Conservation (phyloP, 2,113 vertebrate genomes). For the Dasyornis broadbenti region DNA sequence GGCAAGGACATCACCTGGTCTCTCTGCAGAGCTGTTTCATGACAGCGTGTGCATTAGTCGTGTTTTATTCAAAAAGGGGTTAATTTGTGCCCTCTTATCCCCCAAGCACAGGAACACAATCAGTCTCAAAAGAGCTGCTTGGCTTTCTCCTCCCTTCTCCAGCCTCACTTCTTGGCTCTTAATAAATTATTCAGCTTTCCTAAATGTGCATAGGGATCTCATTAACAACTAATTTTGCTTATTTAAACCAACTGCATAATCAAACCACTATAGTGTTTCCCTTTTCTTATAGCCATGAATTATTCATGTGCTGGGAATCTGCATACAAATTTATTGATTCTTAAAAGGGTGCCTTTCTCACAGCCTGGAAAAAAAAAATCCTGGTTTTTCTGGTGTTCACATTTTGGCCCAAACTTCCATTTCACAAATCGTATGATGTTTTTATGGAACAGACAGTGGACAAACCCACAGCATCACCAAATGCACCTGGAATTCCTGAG, state of each 20-base stretch:
- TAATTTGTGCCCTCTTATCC: conserved; percentile 16
- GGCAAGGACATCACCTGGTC: neutral
- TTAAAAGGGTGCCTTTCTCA: neutral
- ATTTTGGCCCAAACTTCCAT: neutral
- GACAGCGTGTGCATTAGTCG: neutral
- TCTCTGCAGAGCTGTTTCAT: neutral
- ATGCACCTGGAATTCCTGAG: neutral
- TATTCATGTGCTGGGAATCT: conserved; percentile 51
- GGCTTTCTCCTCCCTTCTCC: conserved; percentile 6
- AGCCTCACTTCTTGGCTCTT: conserved; percentile 19
- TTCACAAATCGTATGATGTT: neutral
- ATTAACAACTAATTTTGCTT: conserved; percentile 70
- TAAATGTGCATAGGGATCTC: conserved; percentile 67
- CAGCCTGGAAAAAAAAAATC: neutral
- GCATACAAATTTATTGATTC: conserved; percentile 51
- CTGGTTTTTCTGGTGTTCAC: neutral
- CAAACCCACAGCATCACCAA: neutral
- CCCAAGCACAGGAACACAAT: neutral
- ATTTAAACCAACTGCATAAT: conserved; percentile 69
- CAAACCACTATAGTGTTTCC: conserved; percentile 46
- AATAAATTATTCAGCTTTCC: conserved; percentile 64
- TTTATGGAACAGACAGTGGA: neutral
- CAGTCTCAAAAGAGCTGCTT: neutral
- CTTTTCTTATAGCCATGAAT: conserved; percentile 40
- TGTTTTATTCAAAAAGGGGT: neutral